phyloP scores from a whole-genome alignment of 2,888 invertebrate species.

The Nysson spinosus region DNA sequence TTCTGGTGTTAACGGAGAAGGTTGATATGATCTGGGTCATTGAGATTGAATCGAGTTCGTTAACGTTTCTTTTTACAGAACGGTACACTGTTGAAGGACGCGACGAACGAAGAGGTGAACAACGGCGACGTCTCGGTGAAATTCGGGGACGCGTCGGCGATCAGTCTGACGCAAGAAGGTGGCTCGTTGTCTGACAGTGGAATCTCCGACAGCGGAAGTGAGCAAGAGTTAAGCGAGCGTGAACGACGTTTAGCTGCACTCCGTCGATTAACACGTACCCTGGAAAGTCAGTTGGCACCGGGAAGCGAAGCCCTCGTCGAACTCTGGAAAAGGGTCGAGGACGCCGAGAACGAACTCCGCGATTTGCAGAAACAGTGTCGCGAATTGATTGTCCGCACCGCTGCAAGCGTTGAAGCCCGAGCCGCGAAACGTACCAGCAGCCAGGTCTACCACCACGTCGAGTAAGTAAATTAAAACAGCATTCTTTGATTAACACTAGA shows the following conservation, averaged over 20 bases:
- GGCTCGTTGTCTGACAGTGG: conserved; percentile 88
- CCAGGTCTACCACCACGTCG: conserved; percentile 35
- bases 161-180: conserved; percentile 76
- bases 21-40: neutral
- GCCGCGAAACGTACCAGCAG: conserved; percentile 39
- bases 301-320: conserved; percentile 83
- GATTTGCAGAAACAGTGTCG: conserved; percentile 85
- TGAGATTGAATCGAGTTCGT: no score
- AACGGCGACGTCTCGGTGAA: conserved; percentile 49
- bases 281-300: conserved; percentile 84
- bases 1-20: neutral
- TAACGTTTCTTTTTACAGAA: conserved; percentile 61
- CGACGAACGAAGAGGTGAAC: conserved; percentile 51
- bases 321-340: conserved; percentile 84
- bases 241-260: conserved; percentile 84
- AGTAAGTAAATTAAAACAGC: conserved; percentile 48
- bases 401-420: conserved; percentile 77
- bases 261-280: conserved; percentile 82
- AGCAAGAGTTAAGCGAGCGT: conserved; percentile 83
- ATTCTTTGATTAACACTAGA: no score
- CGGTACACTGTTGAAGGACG: conserved; percentile 52
- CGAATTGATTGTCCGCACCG: conserved; percentile 81
- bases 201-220: conserved; percentile 87
- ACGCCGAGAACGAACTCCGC: conserved; percentile 85
- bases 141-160: conserved; percentile 64